phyloP scores from a whole-genome alignment of 53 echinoderm and acorn worm species.

The Apostichopus leukothele region DNA sequence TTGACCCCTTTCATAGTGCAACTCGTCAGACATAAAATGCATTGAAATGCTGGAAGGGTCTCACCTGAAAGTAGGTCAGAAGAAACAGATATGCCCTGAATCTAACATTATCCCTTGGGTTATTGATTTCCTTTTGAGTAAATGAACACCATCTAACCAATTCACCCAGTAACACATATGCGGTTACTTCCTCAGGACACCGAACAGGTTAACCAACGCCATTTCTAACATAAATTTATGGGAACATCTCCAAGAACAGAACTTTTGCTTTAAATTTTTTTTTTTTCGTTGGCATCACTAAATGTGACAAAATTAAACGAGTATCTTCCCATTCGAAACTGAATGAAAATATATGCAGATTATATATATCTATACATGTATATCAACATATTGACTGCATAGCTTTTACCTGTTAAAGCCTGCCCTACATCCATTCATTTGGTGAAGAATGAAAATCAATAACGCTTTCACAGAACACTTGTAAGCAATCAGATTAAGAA shows the following conservation, averaged over 20 bases:
- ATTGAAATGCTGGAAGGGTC: background rate
- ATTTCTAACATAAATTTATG: background rate
- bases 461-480: background rate
- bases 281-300: too few relatives aligned
- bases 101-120: background rate
- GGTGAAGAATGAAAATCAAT: background rate
- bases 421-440: background rate
- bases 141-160: background rate
- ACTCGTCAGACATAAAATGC: background rate
- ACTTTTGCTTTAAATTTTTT: too few relatives aligned
- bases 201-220: background rate
- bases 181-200: background rate
- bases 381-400: too few relatives aligned
- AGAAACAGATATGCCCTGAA: slow-evolving; percentile 14
- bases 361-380: too few relatives aligned
- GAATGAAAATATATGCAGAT: too few relatives aligned
- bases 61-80: slow-evolving; percentile 25
- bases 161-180: background rate
- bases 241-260: too few relatives aligned
- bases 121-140: background rate
- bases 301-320: too few relatives aligned
- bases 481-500: background rate
- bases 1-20: background rate
- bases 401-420: background rate
- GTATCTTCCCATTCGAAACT: too few relatives aligned